Evolutionary conservation across 2,888 invertebrate species (phyloP).

Genomic region (Caenorhabditis sp.): DNA sequence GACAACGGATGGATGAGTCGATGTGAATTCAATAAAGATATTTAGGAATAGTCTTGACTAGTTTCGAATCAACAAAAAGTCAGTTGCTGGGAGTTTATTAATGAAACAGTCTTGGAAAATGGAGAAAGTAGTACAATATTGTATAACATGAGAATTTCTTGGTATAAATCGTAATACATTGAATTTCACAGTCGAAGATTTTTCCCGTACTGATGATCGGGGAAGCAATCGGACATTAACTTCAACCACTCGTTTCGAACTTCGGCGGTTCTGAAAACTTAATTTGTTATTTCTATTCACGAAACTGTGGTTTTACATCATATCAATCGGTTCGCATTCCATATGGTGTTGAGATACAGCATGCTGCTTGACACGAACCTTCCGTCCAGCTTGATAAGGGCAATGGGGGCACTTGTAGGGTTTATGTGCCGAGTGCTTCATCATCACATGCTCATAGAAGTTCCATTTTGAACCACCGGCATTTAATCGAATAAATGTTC

Average conservation of each 20-base stretch:
- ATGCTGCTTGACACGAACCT: slow-evolving; percentile 65
- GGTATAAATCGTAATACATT: not conserved
- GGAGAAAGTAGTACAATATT: too few relatives aligned
- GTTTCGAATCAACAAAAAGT: not conserved
- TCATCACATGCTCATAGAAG: slow-evolving; percentile 66
- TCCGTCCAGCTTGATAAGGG: slow-evolving; percentile 60
- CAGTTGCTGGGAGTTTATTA: not conserved
- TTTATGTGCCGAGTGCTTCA: slow-evolving; percentile 65
- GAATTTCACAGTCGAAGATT: not conserved
- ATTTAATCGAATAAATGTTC: slow-evolving; percentile 55
- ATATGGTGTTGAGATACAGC: slow-evolving; percentile 46
- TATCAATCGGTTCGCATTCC: slow-evolving; percentile 60
- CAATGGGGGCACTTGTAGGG: slow-evolving; percentile 64
- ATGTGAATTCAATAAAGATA: not conserved
- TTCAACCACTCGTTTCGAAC: slow-evolving; percentile 55
- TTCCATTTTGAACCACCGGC: slow-evolving; percentile 70
- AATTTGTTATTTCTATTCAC: not conserved
- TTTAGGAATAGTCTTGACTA: slow-evolving; percentile 5
- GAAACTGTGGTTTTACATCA: slow-evolving; percentile 38
- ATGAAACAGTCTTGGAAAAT: not conserved
- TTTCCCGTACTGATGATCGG: slow-evolving; percentile 59
- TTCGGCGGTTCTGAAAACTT: slow-evolving; percentile 61
- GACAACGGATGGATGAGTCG: not conserved
- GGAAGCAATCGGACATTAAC: slow-evolving; percentile 65
- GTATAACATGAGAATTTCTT: not conserved